A percentile compares a stretch with the other conserved stretches of the same genome.
Evolutionary conservation across 2,113 vertebrate genomes (phyloP).

Genomic region (Gymnogyps californianus): DNA sequence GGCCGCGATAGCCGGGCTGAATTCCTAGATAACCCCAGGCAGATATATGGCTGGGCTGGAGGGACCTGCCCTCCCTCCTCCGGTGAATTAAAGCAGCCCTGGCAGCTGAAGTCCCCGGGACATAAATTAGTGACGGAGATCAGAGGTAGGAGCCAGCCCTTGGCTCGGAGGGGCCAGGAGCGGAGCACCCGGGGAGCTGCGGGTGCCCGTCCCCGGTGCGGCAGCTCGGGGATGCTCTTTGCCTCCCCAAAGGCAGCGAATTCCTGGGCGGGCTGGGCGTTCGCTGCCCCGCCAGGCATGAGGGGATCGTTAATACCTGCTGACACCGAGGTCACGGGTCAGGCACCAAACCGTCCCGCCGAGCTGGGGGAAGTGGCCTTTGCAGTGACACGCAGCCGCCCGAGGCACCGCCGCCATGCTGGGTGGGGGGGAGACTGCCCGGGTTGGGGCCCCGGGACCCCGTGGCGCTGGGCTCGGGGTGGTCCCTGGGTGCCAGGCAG

Average conservation of each 20-base stretch:
- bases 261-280: not conserved
- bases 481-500: not conserved
- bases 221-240: accelerated
- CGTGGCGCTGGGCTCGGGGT: not conserved
- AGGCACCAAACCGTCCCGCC: not conserved
- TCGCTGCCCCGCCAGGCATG: not conserved
- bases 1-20: not conserved
- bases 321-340: conserved; percentile 15
- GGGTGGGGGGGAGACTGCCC: not conserved
- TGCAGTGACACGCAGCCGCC: conserved; percentile 14
- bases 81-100: not conserved
- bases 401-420: not conserved
- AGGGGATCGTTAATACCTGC: not conserved
- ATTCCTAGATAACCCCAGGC: conserved; percentile 47
- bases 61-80: conserved; percentile 1
- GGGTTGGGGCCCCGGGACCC: not conserved
- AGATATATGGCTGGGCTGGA: not conserved
- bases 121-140: conserved; percentile 11
- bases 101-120: not conserved
- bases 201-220: not conserved
- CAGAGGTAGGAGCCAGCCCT: not conserved
- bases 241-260: not conserved
- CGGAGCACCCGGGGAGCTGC: accelerated
- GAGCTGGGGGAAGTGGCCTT: not conserved
- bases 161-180: not conserved